Conservation (phyloP, 2,113 vertebrate genomes). For the Mormoops blainvillei region DNA sequence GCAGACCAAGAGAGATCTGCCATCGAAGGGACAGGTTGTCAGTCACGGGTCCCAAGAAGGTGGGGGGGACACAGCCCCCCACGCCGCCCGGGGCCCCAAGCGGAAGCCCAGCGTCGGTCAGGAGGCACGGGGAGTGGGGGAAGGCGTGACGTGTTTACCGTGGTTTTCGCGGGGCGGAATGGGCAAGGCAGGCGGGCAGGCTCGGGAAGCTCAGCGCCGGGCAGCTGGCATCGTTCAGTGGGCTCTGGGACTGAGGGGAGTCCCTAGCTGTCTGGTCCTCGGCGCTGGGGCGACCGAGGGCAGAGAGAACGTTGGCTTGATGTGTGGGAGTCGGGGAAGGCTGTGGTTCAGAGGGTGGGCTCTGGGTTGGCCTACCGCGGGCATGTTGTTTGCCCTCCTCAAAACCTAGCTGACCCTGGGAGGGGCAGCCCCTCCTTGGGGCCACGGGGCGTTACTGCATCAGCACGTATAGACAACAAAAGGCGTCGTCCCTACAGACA, state of each 20-base stretch:
- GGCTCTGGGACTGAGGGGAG: too few relatives aligned
- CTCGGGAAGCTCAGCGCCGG: background rate
- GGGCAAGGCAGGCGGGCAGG: background rate
- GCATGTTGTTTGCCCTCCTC: background rate
- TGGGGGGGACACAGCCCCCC: fast-evolving
- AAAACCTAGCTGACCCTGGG: background rate
- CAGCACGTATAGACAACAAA: background rate
- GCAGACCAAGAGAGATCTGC: background rate
- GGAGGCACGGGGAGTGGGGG: too few relatives aligned
- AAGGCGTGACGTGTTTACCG: background rate
- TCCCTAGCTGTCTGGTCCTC: background rate
- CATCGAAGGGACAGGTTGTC: background rate
- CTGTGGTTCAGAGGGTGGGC: background rate
- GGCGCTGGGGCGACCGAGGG: background rate
- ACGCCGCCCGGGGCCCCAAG: fast-evolving
- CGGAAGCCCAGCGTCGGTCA: background rate
- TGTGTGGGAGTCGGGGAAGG: background rate
- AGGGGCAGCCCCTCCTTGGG: too few relatives aligned
- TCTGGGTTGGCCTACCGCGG: background rate
- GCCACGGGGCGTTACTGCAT: background rate
- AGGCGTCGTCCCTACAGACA: background rate
- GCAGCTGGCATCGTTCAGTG: background rate
- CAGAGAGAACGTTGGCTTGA: background rate
- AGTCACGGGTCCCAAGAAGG: background rate
- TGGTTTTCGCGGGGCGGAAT: background rate